Percentiles rank a stretch among this genome's conserved stretches.
These are phyloP conservation scores for Polietes domitor DNA, from an alignment of 2,888 invertebrate species.

Conservation along the genomic window DNA sequence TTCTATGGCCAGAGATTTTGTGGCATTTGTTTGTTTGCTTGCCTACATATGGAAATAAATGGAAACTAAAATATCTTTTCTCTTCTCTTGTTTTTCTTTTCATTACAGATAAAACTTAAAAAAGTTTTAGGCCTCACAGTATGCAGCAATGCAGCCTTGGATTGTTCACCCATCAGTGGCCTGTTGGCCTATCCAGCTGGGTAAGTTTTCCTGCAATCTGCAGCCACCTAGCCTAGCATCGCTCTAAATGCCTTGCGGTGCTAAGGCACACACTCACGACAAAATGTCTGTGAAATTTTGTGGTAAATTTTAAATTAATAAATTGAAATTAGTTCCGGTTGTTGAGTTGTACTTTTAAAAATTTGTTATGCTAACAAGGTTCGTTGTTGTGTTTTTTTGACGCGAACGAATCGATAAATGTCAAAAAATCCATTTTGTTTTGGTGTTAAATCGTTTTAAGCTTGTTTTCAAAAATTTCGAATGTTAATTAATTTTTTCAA, in stretches of 20 bases:
- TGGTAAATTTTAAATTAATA: too few relatives aligned
- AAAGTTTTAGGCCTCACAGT: constrained; percentile 97
- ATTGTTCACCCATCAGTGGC: constrained; percentile 93
- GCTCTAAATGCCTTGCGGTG: too few relatives aligned
- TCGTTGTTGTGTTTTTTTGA: background rate
- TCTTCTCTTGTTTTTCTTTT: constrained; percentile 70
- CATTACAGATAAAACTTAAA: constrained; percentile 95
- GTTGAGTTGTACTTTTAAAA: background rate
- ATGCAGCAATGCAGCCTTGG: constrained; percentile 94
- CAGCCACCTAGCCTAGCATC: too few relatives aligned
- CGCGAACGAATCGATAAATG: background rate
- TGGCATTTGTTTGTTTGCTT: constrained; percentile 27
- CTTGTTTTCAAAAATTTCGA: background rate
- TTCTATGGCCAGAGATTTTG: background rate
- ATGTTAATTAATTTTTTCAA: background rate
- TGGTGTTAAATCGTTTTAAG: background rate
- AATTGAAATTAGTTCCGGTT: too few relatives aligned
- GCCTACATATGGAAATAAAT: too few relatives aligned
- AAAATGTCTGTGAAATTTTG: constrained; percentile 15
- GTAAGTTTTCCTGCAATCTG: constrained; percentile 84
- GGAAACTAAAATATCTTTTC: constrained; percentile 24
- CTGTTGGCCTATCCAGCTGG: constrained; percentile 97
- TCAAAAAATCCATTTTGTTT: background rate
- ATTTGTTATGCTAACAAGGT: background rate
- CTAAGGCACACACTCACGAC: background rate